Base-by-base conservation (phyloP, 2,888 invertebrate genomes). In the Bombylius major region DNA sequence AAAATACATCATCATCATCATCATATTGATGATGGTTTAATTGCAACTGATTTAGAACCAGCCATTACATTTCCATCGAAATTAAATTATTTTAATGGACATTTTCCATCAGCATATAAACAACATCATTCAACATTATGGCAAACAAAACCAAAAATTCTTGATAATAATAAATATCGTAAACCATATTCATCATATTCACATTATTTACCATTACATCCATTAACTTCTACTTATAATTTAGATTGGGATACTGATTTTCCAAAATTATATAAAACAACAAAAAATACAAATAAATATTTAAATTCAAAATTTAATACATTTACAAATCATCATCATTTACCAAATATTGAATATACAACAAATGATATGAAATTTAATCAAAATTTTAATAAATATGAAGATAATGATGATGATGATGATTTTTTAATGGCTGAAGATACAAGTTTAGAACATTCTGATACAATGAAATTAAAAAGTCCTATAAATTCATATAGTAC, bases 341-440 rank as follows among this genome's bases (percentile, higher is more conserved):
- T 55, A 6, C 50, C 55, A 9, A 45, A 55, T 31, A 47, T 45
- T 50, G 55, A 46, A 34, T 7, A 47, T 1, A 0, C 36, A 0
- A 2, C 36, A 0, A 46, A 51, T 13, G 46, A 46, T 7, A 31
- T 50, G 11, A 36, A 34, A 23, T 46, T 46, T 45, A 36, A 46
- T 36, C 50, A 49, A 5, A 55, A 55, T 47, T 51, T 47, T n/a
- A 47, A 50, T 46, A 45, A 50, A 9, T 31, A 50, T 9, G 50
- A 46, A 31, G 23, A 23, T n/a, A n/a, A n/a, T n/a, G 55, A 55
- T 9, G 50, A 55, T 42, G 55, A 51, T 12, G 55, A 55, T 39
- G 55, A 50, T 32, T 13, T 46, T 45, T 11, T 54, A 4, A 47
- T 14, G 14, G 13, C 7, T 5, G 47, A 23, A 31, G 47, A 47